Evolutionary conservation across 2,888 invertebrate genomes (phyloP), one percentile per base, ranked within the genome.

Genomic region (Leptopilina drosophilae): DNA sequence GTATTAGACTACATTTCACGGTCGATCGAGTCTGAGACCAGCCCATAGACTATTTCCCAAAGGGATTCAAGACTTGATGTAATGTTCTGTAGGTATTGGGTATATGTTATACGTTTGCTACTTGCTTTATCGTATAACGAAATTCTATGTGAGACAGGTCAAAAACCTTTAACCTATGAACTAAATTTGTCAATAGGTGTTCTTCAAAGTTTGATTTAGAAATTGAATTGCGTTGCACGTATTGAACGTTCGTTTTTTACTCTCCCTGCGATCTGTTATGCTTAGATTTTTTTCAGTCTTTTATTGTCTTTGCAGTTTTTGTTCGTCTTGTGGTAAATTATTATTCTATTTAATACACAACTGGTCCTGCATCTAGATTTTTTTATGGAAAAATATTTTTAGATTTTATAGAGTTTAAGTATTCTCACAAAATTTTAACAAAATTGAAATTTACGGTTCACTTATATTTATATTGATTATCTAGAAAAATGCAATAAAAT

Each of bases 1-100:
- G 88, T 85, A 89, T 89, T 87, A 85, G 88, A 89, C 88, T 90
- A 87, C 87, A 90, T 91, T 91, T 91, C 91, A 91, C 89, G 90
- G 87, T 89, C 89, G 90, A 91, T 91, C 90, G 91, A 89, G 87
- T 85, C 87, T 81, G 83, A 82, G 84, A 80, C 80, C 86, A 83
- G 80, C 83, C 81, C 80, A 86, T 89, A 89, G 88, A 90, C 90
- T 88, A 90, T 91, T 91, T 89, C 90, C 91, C 91, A 89, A 89
- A 90, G 90, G 90, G 90, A 88, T 89, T 85, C 85, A 85, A 33
- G 87, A 83, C 85, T 84, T 88, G 88, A 90, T 90, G 90, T 90
- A 91, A 91, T 88, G 87, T 88, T 82, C 79, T 78, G 77, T 77
- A 81, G 78, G 79, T 83, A 86, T 84, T 85, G 87, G 88, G 86